phyloP scores from a whole-genome alignment of 2,797 vertebrate genomes.

The Morus bassanus region DNA sequence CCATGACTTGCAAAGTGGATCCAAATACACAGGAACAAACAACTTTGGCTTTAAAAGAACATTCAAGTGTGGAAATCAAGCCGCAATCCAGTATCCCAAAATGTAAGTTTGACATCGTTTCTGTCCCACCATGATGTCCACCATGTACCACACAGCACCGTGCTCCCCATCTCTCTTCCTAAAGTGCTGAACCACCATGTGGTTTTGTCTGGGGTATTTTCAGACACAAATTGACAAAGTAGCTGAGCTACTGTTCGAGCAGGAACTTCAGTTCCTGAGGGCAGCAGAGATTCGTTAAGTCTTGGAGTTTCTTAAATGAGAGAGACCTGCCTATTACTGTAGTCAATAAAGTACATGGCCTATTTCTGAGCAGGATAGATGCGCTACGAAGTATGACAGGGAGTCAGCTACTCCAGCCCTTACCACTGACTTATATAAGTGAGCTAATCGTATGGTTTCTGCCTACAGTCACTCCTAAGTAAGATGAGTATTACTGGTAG shows the following conservation, averaged over 20 bases:
- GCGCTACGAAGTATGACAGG: fast-evolving
- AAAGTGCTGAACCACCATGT: not conserved
- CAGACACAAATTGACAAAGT: not conserved
- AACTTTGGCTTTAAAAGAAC: not conserved
- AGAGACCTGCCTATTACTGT: not conserved
- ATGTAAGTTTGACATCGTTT: not conserved
- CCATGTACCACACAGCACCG: not conserved
- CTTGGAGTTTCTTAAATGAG: not conserved
- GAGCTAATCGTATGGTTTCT: not conserved
- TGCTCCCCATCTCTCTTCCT: not conserved
- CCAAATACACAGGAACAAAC: not conserved
- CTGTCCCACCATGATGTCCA: not conserved
- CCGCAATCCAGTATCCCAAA: not conserved
- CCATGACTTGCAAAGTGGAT: not conserved
- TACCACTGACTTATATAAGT: not conserved
- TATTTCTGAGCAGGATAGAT: not conserved
- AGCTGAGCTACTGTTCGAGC: not conserved
- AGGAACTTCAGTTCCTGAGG: not conserved
- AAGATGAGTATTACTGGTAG: not conserved
- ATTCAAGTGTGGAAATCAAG: not conserved
- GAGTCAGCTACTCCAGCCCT: not conserved
- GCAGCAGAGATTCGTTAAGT: not conserved
- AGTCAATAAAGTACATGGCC: not conserved
- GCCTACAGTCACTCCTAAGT: not conserved
- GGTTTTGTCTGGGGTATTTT: not conserved